Evolutionary conservation across 2,113 vertebrate genomes (phyloP).

Genomic region (Willisornis vidua): DNA sequence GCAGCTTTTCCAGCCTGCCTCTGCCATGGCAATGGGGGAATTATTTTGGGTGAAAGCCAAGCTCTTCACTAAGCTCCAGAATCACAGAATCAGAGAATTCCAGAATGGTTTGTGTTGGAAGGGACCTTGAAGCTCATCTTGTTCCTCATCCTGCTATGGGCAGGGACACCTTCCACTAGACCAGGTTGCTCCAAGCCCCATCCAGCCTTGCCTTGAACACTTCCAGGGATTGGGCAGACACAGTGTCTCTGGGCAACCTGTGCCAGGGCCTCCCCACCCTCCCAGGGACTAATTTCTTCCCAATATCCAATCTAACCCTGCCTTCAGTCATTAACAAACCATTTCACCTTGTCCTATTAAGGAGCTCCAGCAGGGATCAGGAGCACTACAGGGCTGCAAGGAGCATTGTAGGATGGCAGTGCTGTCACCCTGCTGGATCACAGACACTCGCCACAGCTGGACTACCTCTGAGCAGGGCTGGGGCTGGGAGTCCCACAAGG

Average conservation of each 20-base stretch:
- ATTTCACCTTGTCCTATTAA: background rate
- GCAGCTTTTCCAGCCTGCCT: background rate
- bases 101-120: background rate
- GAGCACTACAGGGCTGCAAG: background rate
- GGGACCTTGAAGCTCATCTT: background rate
- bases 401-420: rapidly evolving
- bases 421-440: rapidly evolving
- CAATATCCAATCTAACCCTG: background rate
- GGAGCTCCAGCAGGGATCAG: background rate
- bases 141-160: background rate
- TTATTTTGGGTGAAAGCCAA: background rate
- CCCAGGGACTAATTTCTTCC: background rate
- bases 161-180: background rate
- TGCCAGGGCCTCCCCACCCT: background rate
- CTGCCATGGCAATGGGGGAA: rapidly evolving
- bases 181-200: rapidly evolving
- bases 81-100: background rate
- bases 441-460: rapidly evolving
- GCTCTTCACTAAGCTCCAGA: background rate
- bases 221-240: background rate
- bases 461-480: background rate
- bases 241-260: background rate
- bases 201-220: background rate
- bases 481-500: background rate
- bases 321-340: background rate